Percentiles rank a stretch among this genome's conserved stretches.
Conservation (phyloP, 2,113 vertebrate genomes). For the Hyperopisus bebe region DNA sequence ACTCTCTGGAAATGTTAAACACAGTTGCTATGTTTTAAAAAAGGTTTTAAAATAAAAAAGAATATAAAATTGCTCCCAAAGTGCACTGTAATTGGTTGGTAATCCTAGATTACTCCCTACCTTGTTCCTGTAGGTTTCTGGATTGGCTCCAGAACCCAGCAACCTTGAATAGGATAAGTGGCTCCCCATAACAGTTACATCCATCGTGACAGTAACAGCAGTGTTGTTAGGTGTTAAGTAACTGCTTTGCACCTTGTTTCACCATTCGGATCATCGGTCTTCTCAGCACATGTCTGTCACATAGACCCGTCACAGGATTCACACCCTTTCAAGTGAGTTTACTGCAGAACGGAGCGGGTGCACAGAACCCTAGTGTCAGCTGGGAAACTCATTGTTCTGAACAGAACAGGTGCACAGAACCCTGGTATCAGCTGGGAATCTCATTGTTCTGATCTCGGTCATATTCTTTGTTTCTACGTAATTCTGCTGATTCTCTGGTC, state of each 20-base stretch:
- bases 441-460: background rate
- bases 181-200: background rate
- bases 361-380: background rate
- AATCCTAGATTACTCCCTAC: background rate
- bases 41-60: background rate
- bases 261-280: background rate
- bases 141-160: background rate
- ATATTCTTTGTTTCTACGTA: background rate
- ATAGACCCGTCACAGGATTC: background rate
- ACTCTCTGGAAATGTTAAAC: background rate
- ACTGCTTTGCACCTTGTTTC: background rate
- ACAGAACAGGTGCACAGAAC: background rate
- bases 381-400: too few species aligned
- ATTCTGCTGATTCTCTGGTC: conserved; percentile 6
- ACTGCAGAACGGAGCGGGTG: background rate
- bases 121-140: background rate
- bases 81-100: background rate
- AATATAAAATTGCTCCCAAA: background rate
- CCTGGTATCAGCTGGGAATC: background rate
- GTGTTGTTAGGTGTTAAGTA: background rate
- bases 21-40: background rate
- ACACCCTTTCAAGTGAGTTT: background rate
- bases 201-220: background rate
- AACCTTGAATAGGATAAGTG: background rate
- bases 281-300: background rate